Evolutionary conservation across 1,140 invertebrate species (phyloP), one percentile per base, ranked within the genome.

Genomic region (Coptotermes formosanus): DNA sequence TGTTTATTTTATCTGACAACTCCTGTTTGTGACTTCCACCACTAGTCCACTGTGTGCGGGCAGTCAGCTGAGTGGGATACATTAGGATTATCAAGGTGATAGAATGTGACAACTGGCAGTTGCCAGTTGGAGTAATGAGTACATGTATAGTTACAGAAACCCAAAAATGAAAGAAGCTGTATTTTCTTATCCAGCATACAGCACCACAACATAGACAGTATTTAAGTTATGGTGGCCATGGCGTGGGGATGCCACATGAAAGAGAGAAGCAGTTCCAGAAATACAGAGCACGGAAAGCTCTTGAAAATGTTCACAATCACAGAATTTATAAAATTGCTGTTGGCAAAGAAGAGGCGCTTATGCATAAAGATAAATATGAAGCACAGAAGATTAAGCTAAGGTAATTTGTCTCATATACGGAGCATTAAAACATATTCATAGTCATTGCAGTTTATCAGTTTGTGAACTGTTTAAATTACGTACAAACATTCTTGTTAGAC

Each of bases 151-250:
- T 38, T 38, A 38, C 38, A 38, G 38, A 38, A 38, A 38, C 21
- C 6, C 3, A 59, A 59, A 14, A 59, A 1, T 59, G 3, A 59
- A 59, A 59, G 3, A 19, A 14, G 25, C 8, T 75, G 25, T 8
- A 3, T 43, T 23, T 88, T 88, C 64, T 87, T 89, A 89, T 91
- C 86, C 88, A 96, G 93, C 96, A 97, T 89, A 97, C 95, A 87
- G 96, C 95, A 32, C 96, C 97, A 1, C 97, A 98, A 90, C 97
- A 98, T 89, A 92, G 97, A 48, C 96, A 97, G 89, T 98, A 96
- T 89, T 91, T 98, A 75, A 95, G 92, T 86, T 96, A 94, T 90
- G 96, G 96, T 88, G 96, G 96, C 38, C 90, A 95, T 21, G 97
- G 97, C 1, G 89, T 93, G 85, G 97, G 97, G 0, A 96, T 95